phyloP scores from a whole-genome alignment of 2,888 invertebrate species.

The Cryptus armator region DNA sequence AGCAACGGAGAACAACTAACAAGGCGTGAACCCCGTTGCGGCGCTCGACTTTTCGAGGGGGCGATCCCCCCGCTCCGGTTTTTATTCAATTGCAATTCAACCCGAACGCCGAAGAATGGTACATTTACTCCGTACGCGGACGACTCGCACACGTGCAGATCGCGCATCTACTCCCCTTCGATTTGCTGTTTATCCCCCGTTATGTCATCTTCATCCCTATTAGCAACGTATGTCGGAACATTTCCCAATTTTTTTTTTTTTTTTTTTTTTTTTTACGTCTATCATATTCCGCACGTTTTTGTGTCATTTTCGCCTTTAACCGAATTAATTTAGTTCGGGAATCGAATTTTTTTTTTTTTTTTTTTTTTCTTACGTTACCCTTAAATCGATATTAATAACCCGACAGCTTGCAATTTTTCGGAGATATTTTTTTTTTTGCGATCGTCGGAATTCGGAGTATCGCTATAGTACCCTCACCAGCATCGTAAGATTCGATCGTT shows the following conservation, averaged over 20 bases:
- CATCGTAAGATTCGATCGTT: too few relatives aligned
- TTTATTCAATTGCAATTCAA: slow-evolving; percentile 40
- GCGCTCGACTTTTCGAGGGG: slow-evolving; percentile 59
- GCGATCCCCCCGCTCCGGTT: slow-evolving; percentile 15
- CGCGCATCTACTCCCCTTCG: slow-evolving; percentile 37
- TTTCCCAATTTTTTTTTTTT: slow-evolving; percentile 19
- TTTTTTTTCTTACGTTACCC: not conserved
- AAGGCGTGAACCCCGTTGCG: slow-evolving; percentile 66
- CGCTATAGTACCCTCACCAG: too few relatives aligned
- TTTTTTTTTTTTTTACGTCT: not conserved
- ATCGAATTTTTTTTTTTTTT: not conserved
- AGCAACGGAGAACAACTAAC: slow-evolving; percentile 48
- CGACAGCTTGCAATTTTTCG: not conserved
- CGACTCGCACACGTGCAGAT: slow-evolving; percentile 55
- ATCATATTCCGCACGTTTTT: slow-evolving; percentile 1
- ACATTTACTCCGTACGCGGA: slow-evolving; percentile 14
- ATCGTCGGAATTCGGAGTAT: too few relatives aligned
- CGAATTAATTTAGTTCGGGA: not conserved
- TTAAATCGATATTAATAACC: not conserved
- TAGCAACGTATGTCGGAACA: slow-evolving; percentile 23
- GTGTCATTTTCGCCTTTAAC: not conserved
- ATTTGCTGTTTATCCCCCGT: slow-evolving; percentile 50
- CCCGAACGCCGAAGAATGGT: slow-evolving; percentile 38
- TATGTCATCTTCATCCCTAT: slow-evolving; percentile 52
- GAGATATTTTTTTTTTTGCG: too few relatives aligned